Percentiles rank a stretch among this genome's conserved stretches.
Conservation (phyloP, 2,888 invertebrate species). For the Zaprionus bogoriensis region DNA sequence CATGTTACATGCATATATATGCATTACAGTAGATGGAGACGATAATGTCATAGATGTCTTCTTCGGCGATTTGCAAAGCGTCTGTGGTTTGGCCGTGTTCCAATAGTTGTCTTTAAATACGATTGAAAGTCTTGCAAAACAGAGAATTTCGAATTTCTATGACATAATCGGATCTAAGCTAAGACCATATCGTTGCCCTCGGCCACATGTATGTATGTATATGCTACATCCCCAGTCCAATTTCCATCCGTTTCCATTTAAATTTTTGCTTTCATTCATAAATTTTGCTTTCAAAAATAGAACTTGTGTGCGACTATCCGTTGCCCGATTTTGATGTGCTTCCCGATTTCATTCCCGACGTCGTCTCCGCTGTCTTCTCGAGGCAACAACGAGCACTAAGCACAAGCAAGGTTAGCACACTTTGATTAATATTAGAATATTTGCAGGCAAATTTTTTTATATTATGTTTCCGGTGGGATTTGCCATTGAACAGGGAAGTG, state of each 20-base stretch:
- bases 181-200: slow-evolving; percentile 1
- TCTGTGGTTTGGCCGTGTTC: background rate
- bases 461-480: slow-evolving; percentile 56
- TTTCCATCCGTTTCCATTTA: slow-evolving; percentile 28
- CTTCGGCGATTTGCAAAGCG: background rate
- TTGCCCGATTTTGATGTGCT: background rate
- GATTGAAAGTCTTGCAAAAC: background rate
- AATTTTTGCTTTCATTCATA: slow-evolving; percentile 62
- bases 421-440: slow-evolving; percentile 61
- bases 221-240: background rate
- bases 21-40: too few relatives aligned
- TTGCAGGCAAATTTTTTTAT: slow-evolving; percentile 40
- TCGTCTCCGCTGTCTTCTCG: slow-evolving; percentile 11
- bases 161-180: slow-evolving; percentile 20
- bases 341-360: slow-evolving; percentile 6
- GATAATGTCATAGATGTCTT: background rate
- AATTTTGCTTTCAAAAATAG: slow-evolving; percentile 59
- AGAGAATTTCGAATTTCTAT: slow-evolving; percentile 3
- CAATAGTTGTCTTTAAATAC: background rate
- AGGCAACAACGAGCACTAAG: background rate
- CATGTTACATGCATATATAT: too few relatives aligned
- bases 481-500: slow-evolving; percentile 12
- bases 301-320: slow-evolving; percentile 14
- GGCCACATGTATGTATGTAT: slow-evolving; percentile 6
- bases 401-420: slow-evolving; percentile 45